Base-by-base conservation (phyloP, 1,140 invertebrate genomes). In the Bilobella aurantiaca region DNA sequence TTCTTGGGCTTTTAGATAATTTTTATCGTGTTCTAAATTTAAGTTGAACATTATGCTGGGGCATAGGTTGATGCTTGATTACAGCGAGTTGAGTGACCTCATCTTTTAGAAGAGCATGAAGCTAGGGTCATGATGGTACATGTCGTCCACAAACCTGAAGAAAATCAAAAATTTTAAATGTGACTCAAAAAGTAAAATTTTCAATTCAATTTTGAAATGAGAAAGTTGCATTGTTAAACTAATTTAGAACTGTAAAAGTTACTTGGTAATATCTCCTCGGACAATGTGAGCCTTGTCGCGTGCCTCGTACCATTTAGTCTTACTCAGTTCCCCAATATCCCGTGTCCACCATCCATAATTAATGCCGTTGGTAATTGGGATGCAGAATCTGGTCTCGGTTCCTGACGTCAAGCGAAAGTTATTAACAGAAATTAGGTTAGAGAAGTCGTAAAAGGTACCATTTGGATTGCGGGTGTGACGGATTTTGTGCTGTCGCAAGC, bases 121-220 rank as follows among this genome's bases (percentile, higher is more conserved):
- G 30, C 65, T 68, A 32, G 69, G 69, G 18, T 65, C 62, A 3
- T 65, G 67, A 25, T 57, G 16, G 8, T 60, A 62, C 69, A 71
- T 66, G 27, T 66, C 67, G 32, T 71, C 69, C 3, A 71, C 64
- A 37, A 71, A 71, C 57, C 69, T 70, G 21, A n/a, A 67, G 37
- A 56, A 53, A 49, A 34, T 37, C 21, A 58, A 30, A 37, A n/a
- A 5, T 47, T 18, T 8, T 62, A 46, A 18, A n/a, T 42, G 18
- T 28, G 58, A 46, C 21, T 62, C 42, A 32, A 29, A 42, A 47
- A 42, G 58, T 27, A 23, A 2, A 66, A 25, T 25, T 12, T 23
- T n/a, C 32, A n/a, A 63, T n/a, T n/a, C n/a, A n/a, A n/a, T n/a
- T n/a, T n/a, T n/a, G n/a, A n/a, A n/a, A n/a, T n/a, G n/a, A n/a